Conservation (phyloP, 2,797 vertebrate species). For the Pelobates cultripes region DNA sequence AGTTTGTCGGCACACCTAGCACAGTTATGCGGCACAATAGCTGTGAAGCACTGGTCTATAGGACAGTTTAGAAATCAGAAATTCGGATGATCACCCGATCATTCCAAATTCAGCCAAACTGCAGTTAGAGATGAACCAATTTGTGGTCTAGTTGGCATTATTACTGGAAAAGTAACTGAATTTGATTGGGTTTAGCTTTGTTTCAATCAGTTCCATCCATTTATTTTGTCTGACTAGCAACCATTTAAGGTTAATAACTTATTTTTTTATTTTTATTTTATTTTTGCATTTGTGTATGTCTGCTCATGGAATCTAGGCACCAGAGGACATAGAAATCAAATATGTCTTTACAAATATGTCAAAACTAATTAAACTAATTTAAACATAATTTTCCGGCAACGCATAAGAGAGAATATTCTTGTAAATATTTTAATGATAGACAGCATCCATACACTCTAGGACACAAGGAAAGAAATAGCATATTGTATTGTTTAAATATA, state of each 20-base stretch:
- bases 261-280: neutral
- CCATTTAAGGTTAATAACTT: neutral
- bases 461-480: neutral
- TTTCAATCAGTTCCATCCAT: too few species aligned
- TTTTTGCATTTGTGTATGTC: neutral
- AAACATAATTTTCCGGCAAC: neutral
- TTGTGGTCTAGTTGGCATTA: too few species aligned
- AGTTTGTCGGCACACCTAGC: too few species aligned
- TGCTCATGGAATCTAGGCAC: neutral
- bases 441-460: neutral
- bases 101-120: too few species aligned
- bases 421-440: neutral
- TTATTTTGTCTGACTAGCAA: too few species aligned
- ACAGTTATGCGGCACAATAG: too few species aligned
- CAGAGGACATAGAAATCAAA: neutral
- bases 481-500: neutral
- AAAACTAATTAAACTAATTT: neutral
- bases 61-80: too few species aligned
- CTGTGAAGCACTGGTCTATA: too few species aligned
- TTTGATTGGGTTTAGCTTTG: too few species aligned
- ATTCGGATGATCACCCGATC: too few species aligned
- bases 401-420: neutral
- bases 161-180: too few species aligned
- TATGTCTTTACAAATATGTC: neutral
- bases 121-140: too few species aligned